phyloP scores from a whole-genome alignment of 2,888 invertebrate species.

The Drosophila atroscutellata region DNA sequence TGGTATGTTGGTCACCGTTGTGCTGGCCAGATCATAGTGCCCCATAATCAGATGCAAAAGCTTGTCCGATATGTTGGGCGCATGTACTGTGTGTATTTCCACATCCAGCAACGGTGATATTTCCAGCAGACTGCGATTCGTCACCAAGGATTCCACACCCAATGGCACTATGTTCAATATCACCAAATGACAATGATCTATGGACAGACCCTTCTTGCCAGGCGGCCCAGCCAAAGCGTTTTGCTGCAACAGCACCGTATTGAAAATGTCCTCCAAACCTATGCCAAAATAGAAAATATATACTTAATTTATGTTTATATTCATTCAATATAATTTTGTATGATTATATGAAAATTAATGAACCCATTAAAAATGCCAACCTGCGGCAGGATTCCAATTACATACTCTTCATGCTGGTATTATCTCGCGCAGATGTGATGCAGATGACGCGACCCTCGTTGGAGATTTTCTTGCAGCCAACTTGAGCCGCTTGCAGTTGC shows the following conservation, averaged over 20 bases:
- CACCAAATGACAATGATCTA: constrained; percentile 95
- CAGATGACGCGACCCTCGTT: constrained; percentile 93
- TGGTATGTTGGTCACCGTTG: constrained; percentile 99
- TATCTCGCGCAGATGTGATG: constrained; percentile 94
- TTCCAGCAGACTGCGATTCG: constrained; percentile 89
- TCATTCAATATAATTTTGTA: neutral
- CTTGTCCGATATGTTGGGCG: constrained; percentile 90
- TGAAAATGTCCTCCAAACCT: constrained; percentile 92
- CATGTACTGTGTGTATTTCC: constrained; percentile 92
- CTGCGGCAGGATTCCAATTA: neutral
- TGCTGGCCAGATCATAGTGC: constrained; percentile 96
- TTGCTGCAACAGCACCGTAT: constrained; percentile 92
- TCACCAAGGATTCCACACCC: constrained; percentile 91
- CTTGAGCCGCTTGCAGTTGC: constrained; percentile 86
- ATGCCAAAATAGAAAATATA: neutral
- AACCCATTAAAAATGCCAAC: neutral
- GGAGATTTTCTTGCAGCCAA: constrained; percentile 78
- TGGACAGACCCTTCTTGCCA: constrained; percentile 88
- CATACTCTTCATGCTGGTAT: constrained; percentile 91
- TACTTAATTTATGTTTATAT: neutral
- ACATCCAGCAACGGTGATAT: constrained; percentile 90
- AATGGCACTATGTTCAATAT: constrained; percentile 95
- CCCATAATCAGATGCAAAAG: constrained; percentile 91
- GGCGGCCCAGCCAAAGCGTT: constrained; percentile 89
- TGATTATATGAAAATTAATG: neutral